Evolutionary conservation across 2,888 invertebrate genomes (phyloP), one percentile per base, ranked within the genome.

Genomic region (Agonum fuliginosum): DNA sequence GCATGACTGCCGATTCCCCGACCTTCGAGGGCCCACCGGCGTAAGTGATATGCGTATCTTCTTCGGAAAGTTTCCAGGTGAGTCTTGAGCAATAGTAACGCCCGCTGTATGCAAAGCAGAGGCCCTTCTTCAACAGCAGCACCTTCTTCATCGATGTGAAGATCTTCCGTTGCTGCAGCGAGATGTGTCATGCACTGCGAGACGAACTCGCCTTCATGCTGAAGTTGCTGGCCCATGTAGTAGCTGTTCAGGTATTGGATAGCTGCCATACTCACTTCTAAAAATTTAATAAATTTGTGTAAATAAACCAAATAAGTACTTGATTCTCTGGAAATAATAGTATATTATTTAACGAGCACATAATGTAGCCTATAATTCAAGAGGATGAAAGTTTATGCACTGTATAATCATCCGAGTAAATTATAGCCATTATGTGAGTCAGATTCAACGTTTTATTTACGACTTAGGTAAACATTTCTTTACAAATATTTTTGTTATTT

Each of bases 231-330:
- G 4, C 96, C 95, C 92, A 97, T 96, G 87, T 97, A 98, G 86
- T 96, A 97, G 83, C 94, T 94, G 86, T 97, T 98, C 75, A 98
- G 90, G 85, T 97, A 97, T 85, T 97, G 96, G 81, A 97, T 97
- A 0, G 97, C 97, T 1, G 97, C 95, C 92, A 97, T 93, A 80
- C 97, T 97, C 1, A 98, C 97, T 84, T 97, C 97, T 87, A 83
- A 79, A 82, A 62, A 10, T 79, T 54, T 73, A 71, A 78, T 78
- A 43, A 58, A 77, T n/a, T n/a, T n/a, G n/a, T n/a, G n/a, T n/a
- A n/a, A n/a, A n/a, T n/a, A n/a, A n/a, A n/a, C n/a, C n/a, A n/a
- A n/a, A n/a, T n/a, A n/a, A n/a, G n/a, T n/a, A n/a, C n/a, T n/a
- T n/a, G n/a, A n/a, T n/a, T n/a, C n/a, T n/a, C n/a, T n/a, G n/a